Base-by-base conservation (phyloP, 2,888 invertebrate genomes). In the Eristalinus sepulchralis region DNA sequence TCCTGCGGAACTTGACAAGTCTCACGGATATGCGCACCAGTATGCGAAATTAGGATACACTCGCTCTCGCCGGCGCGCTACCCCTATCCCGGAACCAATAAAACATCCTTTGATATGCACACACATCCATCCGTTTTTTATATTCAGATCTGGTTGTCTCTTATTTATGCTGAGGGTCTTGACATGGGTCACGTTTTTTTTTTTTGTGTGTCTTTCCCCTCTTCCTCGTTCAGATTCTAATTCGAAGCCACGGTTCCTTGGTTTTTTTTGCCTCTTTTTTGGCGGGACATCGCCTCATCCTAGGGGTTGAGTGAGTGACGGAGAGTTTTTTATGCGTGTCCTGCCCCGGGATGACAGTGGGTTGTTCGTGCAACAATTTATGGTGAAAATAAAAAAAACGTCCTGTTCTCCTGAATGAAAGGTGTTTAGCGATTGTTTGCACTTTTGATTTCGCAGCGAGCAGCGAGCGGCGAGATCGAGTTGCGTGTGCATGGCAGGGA, bases 121-220 rank as follows among this genome's bases (percentile, higher is more conserved):
- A 83, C 79, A 86, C 79, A 86, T 86, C 86, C 79, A 86, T 86
- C 83, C 86, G 86, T 79, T 86, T 86, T 86, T 86, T 86, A 86
- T 82, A 83, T 86, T 79, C 83, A 86, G 79, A 86, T 86, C 86
- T 79, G 83, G 78, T 86, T 83, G 67, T 76, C 71, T 78, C 83
- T 86, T 83, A 86, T 86, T 86, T 86, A 86, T 70, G 75, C 77
- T 83, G 78, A 85, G 83, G 86, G 86, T 86, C 86, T 75, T 86
- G 86, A 86, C 86, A 79, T 86, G 86, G 86, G 86, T 86, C 86
- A 86, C 86, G 67, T n/a, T 66, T 75, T 80, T 83, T 82, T 71
- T 66, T 71, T 57, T 73, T 22, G 63, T 57, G n/a, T 55, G 66
- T 62, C 57, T 64, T 63, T 78, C 47, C 60, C 55, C 70, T 82